phyloP scores from a whole-genome alignment of 1,140 invertebrate genomes.

The Lepidurus apus region DNA sequence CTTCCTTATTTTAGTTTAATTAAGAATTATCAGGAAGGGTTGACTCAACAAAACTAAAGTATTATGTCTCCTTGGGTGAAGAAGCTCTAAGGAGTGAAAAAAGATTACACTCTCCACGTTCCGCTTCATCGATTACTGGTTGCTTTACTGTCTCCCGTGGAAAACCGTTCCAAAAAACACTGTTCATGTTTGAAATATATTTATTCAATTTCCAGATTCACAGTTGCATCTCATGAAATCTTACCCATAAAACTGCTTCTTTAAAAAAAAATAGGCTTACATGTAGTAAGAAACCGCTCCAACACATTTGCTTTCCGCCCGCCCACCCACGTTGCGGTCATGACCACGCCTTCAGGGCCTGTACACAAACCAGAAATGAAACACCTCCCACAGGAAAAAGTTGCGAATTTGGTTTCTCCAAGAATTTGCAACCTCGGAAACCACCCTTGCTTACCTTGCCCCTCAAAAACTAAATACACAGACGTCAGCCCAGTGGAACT shows the following conservation, averaged over 20 bases:
- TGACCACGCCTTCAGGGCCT: conserved; percentile 20
- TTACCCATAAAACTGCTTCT: conserved; percentile 1
- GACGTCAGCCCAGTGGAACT: background rate
- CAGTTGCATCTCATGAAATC: background rate
- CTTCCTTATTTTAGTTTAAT: too few relatives aligned
- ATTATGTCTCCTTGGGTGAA: too few relatives aligned
- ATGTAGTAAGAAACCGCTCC: conserved; percentile 1
- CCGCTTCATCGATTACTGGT: too few relatives aligned
- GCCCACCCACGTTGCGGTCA: conserved; percentile 10
- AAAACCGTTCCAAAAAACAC: too few relatives aligned
- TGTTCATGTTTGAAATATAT: background rate
- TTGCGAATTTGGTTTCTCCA: background rate
- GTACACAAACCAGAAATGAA: conserved; percentile 15
- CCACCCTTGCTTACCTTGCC: conserved; percentile 7
- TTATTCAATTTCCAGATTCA: conserved; percentile 3
- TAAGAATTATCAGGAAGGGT: too few relatives aligned
- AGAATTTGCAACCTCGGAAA: background rate
- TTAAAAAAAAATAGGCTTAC: background rate
- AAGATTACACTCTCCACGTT: too few relatives aligned
- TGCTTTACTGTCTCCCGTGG: too few relatives aligned
- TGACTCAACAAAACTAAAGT: too few relatives aligned
- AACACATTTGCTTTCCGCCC: background rate
- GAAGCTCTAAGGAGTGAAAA: too few relatives aligned
- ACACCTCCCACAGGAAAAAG: background rate
- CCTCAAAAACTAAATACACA: background rate